Evolutionary conservation across 2,797 vertebrate species (phyloP).

Genomic region (Staurois parvus): DNA sequence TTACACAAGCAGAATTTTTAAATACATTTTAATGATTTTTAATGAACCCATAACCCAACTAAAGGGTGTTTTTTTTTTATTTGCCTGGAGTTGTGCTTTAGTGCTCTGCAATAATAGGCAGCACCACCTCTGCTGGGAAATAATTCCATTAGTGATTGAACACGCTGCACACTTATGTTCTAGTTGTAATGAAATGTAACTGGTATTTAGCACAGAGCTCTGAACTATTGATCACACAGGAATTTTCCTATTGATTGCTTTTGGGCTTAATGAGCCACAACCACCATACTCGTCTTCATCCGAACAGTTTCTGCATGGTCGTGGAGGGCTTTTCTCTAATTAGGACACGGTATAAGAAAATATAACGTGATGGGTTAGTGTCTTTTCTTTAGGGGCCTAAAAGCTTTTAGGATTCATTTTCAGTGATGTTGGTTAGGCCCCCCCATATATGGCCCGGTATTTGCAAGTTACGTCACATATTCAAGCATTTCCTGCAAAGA

Average conservation of each 20-base stretch:
- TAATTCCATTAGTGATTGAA: slow-evolving; percentile 20
- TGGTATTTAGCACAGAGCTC: slow-evolving; percentile 8
- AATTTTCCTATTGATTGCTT: slow-evolving; percentile 26
- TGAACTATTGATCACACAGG: slow-evolving; percentile 21
- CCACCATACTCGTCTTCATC: neutral
- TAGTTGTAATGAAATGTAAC: slow-evolving; percentile 24
- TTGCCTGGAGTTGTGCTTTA: too few species aligned
- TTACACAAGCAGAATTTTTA: too few species aligned
- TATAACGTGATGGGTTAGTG: neutral
- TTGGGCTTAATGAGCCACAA: slow-evolving; percentile 18
- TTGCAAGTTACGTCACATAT: too few species aligned
- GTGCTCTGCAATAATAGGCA: slow-evolving; percentile 1
- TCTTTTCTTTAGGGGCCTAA: neutral
- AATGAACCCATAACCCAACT: too few species aligned
- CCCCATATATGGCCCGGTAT: too few species aligned
- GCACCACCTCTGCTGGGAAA: slow-evolving; percentile 8
- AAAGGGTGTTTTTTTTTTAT: too few species aligned
- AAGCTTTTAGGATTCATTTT: neutral
- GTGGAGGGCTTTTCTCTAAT: slow-evolving; percentile 2
- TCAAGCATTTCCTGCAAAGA: too few species aligned
- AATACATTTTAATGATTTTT: too few species aligned
- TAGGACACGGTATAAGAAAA: neutral
- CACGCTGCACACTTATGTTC: slow-evolving; percentile 12
- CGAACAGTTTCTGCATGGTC: neutral
- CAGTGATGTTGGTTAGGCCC: too few species aligned